These are phyloP conservation scores for Microcaecilia unicolor DNA, from an alignment of 2,797 vertebrate genomes.

Conservation along the genomic window DNA sequence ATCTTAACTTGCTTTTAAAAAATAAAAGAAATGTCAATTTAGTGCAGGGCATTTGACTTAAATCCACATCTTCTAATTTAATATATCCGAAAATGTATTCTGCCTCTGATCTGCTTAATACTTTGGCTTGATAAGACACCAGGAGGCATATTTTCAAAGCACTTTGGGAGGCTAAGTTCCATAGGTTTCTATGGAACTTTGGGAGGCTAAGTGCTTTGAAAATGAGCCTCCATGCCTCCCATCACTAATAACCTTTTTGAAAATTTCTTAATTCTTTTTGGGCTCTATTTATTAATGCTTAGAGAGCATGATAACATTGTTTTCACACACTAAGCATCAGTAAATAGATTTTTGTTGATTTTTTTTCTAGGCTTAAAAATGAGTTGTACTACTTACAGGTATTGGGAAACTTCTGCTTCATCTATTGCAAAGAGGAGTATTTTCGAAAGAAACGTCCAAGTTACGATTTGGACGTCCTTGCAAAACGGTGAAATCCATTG, in stretches of 20 bases:
- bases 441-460: too few relatives aligned
- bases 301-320: too few relatives aligned
- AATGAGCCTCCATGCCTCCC: too few relatives aligned
- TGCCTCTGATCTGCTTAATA: constrained; percentile 38
- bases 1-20: constrained; percentile 68
- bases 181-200: too few relatives aligned
- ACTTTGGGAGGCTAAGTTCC: too few relatives aligned
- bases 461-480: too few relatives aligned
- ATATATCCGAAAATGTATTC: constrained; percentile 66
- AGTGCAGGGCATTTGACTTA: constrained; percentile 62
- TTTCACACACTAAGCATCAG: too few relatives aligned
- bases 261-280: constrained; percentile 5
- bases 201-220: too few relatives aligned
- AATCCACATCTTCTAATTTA: constrained; percentile 74
- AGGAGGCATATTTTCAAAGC: too few relatives aligned
- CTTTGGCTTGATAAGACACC: constrained; percentile 26
- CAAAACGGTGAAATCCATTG: too few relatives aligned
- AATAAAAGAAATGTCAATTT: constrained; percentile 68
- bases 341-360: not conserved
- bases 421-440: not conserved
- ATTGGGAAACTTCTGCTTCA: constrained; percentile 7
- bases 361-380: too few relatives aligned
- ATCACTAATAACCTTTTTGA: constrained; percentile 19
- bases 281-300: too few relatives aligned
- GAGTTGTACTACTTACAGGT: not conserved